A percentile compares a stretch with the other conserved stretches of the same genome.
Evolutionary conservation across 1,140 invertebrate genomes (phyloP).

Genomic region (Plutomurus gul): DNA sequence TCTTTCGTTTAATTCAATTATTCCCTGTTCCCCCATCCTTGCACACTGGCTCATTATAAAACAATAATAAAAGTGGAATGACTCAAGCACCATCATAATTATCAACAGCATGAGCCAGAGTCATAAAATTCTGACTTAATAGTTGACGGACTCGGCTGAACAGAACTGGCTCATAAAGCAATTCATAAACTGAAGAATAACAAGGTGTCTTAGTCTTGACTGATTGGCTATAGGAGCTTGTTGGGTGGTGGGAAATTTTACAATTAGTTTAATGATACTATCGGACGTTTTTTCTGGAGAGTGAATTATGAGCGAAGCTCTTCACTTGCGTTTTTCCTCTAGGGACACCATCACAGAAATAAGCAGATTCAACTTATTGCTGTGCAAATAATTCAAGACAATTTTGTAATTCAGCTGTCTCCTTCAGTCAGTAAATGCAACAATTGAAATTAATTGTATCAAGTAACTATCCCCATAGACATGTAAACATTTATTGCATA

Average conservation of each 20-base stretch:
- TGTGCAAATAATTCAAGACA: slow-evolving; percentile 1
- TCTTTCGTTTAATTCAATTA: slow-evolving; percentile 25
- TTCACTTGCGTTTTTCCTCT: not conserved
- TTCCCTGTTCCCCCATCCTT: not conserved
- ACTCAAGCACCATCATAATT: slow-evolving; percentile 16
- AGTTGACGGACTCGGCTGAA: not conserved
- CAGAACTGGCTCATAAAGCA: not conserved
- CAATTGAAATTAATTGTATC: too few relatives aligned
- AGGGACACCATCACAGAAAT: not conserved
- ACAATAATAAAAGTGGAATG: slow-evolving; percentile 30
- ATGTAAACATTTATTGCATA: too few relatives aligned
- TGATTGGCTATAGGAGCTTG: too few relatives aligned
- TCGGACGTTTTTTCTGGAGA: not conserved
- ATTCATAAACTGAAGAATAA: slow-evolving; percentile 14
- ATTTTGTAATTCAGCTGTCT: not conserved
- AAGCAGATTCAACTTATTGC: not conserved
- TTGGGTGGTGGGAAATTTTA: not conserved
- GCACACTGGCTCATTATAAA: not conserved
- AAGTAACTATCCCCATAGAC: too few relatives aligned
- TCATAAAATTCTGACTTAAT: not conserved
- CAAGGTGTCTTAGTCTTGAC: slow-evolving; percentile 22
- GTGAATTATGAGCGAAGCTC: slow-evolving; percentile 7
- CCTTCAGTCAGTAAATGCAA: too few relatives aligned
- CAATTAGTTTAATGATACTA: slow-evolving; percentile 3
- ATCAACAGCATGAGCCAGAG: slow-evolving; percentile 19